Percentiles rank a stretch among this genome's conserved stretches.
Conservation (phyloP, 2,888 invertebrate genomes). For the Sinohyriopsis cumingii region DNA sequence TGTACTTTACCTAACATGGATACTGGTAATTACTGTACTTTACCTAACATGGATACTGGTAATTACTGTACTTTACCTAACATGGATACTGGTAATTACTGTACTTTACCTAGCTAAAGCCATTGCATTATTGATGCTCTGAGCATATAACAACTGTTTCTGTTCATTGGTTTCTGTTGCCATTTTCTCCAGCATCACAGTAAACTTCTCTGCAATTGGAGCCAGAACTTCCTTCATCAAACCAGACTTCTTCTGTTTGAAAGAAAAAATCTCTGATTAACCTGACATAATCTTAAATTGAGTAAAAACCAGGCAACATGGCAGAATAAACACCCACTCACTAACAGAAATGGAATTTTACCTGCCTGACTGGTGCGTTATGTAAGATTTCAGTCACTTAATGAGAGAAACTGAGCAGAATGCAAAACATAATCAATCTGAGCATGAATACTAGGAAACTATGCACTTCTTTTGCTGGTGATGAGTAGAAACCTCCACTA, state of each 20-base stretch:
- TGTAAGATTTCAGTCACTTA: no score
- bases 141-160: constrained; percentile 67
- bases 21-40: constrained; percentile 1
- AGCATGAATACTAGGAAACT: no score
- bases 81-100: background rate
- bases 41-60: constrained; percentile 66
- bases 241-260: constrained; percentile 71
- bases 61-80: constrained; percentile 62
- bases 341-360: background rate
- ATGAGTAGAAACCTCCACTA: no score
- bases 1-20: constrained; percentile 66
- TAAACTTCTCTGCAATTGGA: constrained; percentile 73
- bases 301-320: background rate
- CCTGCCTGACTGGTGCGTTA: background rate
- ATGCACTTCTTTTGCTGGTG: no score
- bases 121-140: constrained; percentile 74
- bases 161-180: constrained; percentile 65
- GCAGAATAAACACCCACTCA: background rate
- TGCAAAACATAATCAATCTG: no score
- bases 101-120: constrained; percentile 72
- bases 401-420: no score
- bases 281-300: background rate
- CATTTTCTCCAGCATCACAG: constrained; percentile 69
- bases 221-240: constrained; percentile 73
- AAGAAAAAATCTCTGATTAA: background rate